Base-by-base conservation (phyloP, 2,888 invertebrate genomes). In the Miltochrista miniata region DNA sequence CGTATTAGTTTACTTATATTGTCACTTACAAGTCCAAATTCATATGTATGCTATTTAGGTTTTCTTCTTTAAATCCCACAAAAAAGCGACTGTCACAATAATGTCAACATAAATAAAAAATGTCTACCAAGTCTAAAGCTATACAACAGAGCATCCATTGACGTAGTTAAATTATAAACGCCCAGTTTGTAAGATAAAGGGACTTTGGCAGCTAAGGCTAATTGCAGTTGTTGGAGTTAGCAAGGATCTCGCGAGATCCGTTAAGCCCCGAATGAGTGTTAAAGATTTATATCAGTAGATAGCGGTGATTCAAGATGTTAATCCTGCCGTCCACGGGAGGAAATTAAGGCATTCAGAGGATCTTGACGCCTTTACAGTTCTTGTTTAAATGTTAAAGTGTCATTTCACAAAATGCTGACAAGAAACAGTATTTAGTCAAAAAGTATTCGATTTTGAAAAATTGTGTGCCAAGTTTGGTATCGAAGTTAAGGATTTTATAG, bases 171-270 rank as follows among this genome's bases (percentile, higher is more conserved):
- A 81, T 76, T 66, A 71, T 70, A 75, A 77, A 76, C 80, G 79
- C 79, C 81, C 83, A 81, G 74, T 83, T 79, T 67, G 71, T 71
- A 68, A 85, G 90, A 86, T 90, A 87, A 88, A 66, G 64, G 61
- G 78, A 77, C 71, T 80, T 79, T 76, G 67, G 73, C 77, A 73
- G 78, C 74, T 79, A 73, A 74, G 67, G 81, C 85, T 90, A 90
- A 90, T 90, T 90, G 90, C 89, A 84, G 82, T 88, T 86, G 86
- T 85, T 78, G 73, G 85, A 85, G 85, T 88, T 86, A 85, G 79
- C 79, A 71, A 53, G 74, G 76, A 77, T 79, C 76, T 65, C 68
- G 65, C 74, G 64, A 77, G 81, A 85, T 85, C 84, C 78, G 70
- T 69, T 77, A 77, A 84, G 73, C 83, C 79, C 70, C 73, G 79